Conservation (phyloP, 2,888 invertebrate species). For the Dastarcus helophoroides region DNA sequence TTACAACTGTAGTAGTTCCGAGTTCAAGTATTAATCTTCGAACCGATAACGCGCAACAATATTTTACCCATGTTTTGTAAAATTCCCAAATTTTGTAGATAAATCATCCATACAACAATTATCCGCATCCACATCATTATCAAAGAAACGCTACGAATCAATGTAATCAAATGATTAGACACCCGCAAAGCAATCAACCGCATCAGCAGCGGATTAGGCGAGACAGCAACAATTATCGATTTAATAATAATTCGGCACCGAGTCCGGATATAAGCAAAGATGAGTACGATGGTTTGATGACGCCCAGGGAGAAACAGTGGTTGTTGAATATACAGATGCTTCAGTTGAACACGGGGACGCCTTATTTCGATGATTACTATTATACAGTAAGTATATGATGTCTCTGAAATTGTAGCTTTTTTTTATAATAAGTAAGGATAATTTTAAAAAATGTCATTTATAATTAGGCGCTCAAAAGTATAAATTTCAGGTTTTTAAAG, state of each 20-base stretch:
- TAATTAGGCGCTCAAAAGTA: too few relatives aligned
- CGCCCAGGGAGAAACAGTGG: conserved; percentile 90
- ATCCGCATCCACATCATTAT: background rate
- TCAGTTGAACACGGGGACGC: conserved; percentile 88
- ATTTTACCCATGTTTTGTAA: background rate
- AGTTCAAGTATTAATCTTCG: too few relatives aligned
- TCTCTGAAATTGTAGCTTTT: too few relatives aligned
- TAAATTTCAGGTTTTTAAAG: conserved; percentile 50
- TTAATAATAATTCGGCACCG: conserved; percentile 22
- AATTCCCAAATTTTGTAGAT: background rate
- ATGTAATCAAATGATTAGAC: too few relatives aligned
- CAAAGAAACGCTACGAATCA: background rate
- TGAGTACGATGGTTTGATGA: conserved; percentile 89
- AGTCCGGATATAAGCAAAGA: conserved; percentile 37
- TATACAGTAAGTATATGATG: conserved; percentile 57
- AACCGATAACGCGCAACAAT: background rate
- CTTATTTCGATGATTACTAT: conserved; percentile 95
- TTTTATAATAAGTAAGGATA: too few relatives aligned
- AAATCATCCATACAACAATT: too few relatives aligned
- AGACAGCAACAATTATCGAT: conserved; percentile 22
- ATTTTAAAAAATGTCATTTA: too few relatives aligned
- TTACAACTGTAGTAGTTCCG: too few relatives aligned
- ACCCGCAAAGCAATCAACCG: conserved; percentile 16
- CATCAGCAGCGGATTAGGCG: conserved; percentile 21
- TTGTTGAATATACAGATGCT: conserved; percentile 88